These are phyloP conservation scores for Matsumyia berberina DNA, from an alignment of 2,888 invertebrate species.

Conservation along the genomic window DNA sequence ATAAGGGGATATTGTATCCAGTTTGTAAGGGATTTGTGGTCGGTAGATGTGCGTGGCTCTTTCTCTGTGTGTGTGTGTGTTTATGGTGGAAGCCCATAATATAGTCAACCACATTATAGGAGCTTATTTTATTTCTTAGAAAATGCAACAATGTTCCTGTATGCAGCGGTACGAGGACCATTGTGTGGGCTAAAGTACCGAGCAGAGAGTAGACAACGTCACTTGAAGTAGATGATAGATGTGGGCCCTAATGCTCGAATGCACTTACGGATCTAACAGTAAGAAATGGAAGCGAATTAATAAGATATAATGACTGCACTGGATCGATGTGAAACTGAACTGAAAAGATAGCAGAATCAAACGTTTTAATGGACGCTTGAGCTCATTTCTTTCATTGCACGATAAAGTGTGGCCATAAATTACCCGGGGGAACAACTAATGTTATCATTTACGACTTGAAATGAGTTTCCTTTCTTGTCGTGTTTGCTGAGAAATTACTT, in stretches of 20 bases:
- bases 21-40: conserved; percentile 68
- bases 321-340: conserved; percentile 50
- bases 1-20: conserved; percentile 71
- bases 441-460: background rate
- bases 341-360: conserved; percentile 30
- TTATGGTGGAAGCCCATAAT: conserved; percentile 26
- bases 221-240: conserved; percentile 63
- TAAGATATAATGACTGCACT: conserved; percentile 68
- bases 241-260: conserved; percentile 56
- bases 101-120: conserved; percentile 61
- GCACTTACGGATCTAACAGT: conserved; percentile 53
- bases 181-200: conserved; percentile 42
- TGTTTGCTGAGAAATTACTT: too few species aligned
- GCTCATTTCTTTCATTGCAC: conserved; percentile 18
- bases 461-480: too few species aligned
- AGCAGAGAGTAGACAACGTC: conserved; percentile 48
- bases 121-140: conserved; percentile 66
- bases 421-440: conserved; percentile 7
- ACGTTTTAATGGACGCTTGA: conserved; percentile 53
- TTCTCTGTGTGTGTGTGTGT: conserved; percentile 1
- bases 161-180: conserved; percentile 33
- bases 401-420: conserved; percentile 11
- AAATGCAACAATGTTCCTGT: conserved; percentile 66
- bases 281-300: conserved; percentile 66
- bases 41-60: conserved; percentile 30